Evolutionary conservation across 1,140 invertebrate genomes (phyloP).

Genomic region (Gonioctena quinquepunctata): DNA sequence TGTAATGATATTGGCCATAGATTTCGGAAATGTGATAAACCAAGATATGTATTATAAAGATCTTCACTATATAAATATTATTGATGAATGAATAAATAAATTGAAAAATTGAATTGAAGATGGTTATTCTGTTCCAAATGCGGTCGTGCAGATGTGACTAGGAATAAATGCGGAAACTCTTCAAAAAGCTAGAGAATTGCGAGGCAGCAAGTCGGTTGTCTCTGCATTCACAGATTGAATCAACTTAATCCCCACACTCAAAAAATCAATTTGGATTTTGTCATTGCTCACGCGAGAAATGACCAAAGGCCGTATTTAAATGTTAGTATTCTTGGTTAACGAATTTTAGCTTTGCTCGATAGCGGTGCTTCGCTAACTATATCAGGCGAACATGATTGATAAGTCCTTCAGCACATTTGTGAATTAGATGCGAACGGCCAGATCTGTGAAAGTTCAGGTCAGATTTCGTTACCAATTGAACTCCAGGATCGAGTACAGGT

Average conservation of each 20-base stretch:
- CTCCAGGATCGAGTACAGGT: background rate
- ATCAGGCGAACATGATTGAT: background rate
- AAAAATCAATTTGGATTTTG: background rate
- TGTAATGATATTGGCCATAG: background rate
- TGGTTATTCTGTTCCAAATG: constrained; percentile 6
- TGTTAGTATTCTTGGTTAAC: background rate
- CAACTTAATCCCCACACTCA: background rate
- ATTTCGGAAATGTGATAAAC: background rate
- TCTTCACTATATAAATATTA: no score
- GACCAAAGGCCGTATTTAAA: constrained; percentile 3
- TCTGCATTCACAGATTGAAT: background rate
- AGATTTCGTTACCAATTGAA: background rate
- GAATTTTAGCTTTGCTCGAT: constrained; percentile 3
- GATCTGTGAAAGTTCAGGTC: background rate
- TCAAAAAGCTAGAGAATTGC: background rate
- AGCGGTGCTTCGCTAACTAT: background rate
- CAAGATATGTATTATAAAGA: no score
- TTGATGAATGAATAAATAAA: no score
- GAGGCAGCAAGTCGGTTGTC: background rate
- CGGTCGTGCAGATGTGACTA: background rate
- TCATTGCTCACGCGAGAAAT: background rate
- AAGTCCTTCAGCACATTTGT: background rate
- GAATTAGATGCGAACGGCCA: background rate
- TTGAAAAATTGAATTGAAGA: no score
- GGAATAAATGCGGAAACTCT: background rate